These are phyloP conservation scores for Margaritifera margaritifera DNA, from an alignment of 2,888 invertebrate genomes.

Conservation along the genomic window DNA sequence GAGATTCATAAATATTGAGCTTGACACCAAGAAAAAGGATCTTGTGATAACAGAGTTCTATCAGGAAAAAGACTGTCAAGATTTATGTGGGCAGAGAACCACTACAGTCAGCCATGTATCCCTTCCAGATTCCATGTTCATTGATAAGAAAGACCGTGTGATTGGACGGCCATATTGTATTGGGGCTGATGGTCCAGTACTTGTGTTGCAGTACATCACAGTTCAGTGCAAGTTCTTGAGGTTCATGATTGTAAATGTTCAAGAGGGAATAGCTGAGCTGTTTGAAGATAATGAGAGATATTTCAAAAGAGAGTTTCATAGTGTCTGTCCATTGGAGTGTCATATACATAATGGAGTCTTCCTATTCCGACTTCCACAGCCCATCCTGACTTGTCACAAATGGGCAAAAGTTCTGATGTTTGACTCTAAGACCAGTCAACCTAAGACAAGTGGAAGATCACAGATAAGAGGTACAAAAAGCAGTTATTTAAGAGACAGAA, in stretches of 20 bases:
- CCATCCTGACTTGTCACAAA: conserved; percentile 14
- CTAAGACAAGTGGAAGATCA: not conserved
- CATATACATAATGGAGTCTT: conserved; percentile 24
- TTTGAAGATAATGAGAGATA: conserved; percentile 29
- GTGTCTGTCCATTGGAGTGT: conserved; percentile 22
- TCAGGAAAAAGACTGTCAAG: not conserved
- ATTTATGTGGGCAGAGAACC: not conserved
- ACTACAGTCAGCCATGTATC: not conserved
- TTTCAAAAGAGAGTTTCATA: conserved; percentile 21
- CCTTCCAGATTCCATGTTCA: too few relatives aligned
- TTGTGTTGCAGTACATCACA: conserved; percentile 22
- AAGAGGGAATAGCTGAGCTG: conserved; percentile 1
- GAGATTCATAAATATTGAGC: conserved; percentile 9
- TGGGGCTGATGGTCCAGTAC: conserved; percentile 16
- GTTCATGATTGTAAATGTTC: conserved; percentile 23
- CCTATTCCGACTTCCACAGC: conserved; percentile 28
- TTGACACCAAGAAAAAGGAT: conserved; percentile 5
- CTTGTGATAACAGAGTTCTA: conserved; percentile 15
- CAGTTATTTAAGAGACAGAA: conserved; percentile 18
- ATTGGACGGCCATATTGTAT: conserved; percentile 28
- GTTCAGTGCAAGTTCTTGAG: conserved; percentile 15
- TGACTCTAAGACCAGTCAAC: not conserved
- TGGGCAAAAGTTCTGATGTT: conserved; percentile 21
- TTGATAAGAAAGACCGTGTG: conserved; percentile 3
- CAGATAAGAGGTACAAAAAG: conserved; percentile 14